Base-by-base conservation (phyloP, 2,888 invertebrate species). In the Amphimallon solstitiale region DNA sequence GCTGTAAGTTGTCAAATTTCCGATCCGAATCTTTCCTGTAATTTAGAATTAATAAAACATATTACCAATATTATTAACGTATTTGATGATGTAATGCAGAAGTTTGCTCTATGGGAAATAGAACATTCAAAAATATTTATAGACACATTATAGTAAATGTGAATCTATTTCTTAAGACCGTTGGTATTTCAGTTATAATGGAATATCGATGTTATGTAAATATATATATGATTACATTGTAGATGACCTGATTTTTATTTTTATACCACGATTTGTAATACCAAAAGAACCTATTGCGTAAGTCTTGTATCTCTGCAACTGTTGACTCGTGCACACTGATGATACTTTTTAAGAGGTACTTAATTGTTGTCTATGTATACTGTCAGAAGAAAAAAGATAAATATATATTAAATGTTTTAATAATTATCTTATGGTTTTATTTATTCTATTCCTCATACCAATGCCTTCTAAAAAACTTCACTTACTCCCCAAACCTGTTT, bases 161-260 rank as follows among this genome's bases (percentile, higher is more conserved):
- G 1, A 15, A 35, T 35, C 51, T 21, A 21, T 12, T 38, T 38
- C 19, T 21, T 38, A 56, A 29, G 15, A 43, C 2, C 29, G 10
- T 19, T 29, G 43, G 43, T 59, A 59, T 43, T 59, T 34, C 45
- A 46, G 9, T 62, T 62, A 40, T 49, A 51, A 3, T 37, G 48
- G 51, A 48, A 46, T 46, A 46, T 17, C n/a, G 40, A 38, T 51
- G 54, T 35, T 40, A 21, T 56, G 56, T 59, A 56, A 37, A 43
- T 64, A 43, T 23, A 60, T 34, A 60, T 45, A 29, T 14, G 43
- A 19, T 40, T n/a, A 54, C 54, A 54, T 10, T 64, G 35, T 63
- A 54, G 63, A 48, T 54, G 56, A 64, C 64, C 64, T 64, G 46
- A 54, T 63, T 64, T 64, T 64, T 64, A 64, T 64, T 64, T 64